These are phyloP conservation scores for Chalcis sispes DNA, from an alignment of 2,888 invertebrate species.

Conservation along the genomic window DNA sequence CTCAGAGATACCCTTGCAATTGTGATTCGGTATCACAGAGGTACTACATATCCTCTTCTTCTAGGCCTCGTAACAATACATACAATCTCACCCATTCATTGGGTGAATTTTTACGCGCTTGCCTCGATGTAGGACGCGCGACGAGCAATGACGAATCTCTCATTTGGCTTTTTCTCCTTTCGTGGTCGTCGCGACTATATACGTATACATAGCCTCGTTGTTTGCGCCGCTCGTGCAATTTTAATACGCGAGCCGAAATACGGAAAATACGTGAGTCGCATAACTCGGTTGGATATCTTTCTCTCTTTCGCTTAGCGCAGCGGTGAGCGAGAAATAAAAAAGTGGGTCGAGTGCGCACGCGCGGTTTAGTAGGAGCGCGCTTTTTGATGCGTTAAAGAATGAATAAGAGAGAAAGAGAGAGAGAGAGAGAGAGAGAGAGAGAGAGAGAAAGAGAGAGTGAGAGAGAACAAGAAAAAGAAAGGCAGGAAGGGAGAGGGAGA, in stretches of 20 bases:
- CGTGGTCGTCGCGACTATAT: neutral
- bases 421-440: neutral
- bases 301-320: neutral
- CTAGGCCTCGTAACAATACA: constrained; percentile 2
- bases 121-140: neutral
- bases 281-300: neutral
- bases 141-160: constrained; percentile 31
- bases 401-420: neutral
- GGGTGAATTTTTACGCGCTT: neutral
- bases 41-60: no score
- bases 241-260: constrained; percentile 33
- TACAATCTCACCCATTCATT: neutral
- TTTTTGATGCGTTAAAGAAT: constrained; percentile 14
- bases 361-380: neutral
- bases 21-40: no score
- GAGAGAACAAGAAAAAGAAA: neutral
- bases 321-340: neutral
- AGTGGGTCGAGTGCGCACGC: constrained; percentile 12
- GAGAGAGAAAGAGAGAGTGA: neutral
- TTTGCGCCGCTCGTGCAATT: constrained; percentile 23
- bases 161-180: constrained; percentile 22
- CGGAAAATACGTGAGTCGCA: constrained; percentile 23
- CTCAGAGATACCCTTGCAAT: no score
- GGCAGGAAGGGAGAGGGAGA: neutral
- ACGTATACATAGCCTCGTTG: neutral